These are phyloP conservation scores for Myotis davidii DNA, from an alignment of 2,113 vertebrate genomes.

Conservation along the genomic window DNA sequence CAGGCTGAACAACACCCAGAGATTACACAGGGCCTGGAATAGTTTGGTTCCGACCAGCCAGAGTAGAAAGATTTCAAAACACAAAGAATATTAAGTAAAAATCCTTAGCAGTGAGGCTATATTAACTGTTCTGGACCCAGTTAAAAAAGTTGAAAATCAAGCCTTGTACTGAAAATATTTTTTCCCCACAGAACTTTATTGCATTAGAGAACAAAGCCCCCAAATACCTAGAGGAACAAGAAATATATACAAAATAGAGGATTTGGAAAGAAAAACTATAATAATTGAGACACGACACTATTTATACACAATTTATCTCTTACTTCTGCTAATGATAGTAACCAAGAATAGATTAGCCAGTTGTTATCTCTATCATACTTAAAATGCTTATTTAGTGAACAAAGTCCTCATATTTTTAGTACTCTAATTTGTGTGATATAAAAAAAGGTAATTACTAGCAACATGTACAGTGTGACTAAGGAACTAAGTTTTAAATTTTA, in stretches of 20 bases:
- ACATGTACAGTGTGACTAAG: neutral
- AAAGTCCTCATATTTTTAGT: neutral
- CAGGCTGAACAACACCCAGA: neutral
- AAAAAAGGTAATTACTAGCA: neutral
- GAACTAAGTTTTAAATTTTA: conserved; percentile 16
- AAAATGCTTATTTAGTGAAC: neutral
- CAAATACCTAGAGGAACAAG: conserved; percentile 13
- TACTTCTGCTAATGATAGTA: neutral
- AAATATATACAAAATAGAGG: neutral
- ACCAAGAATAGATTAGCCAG: neutral
- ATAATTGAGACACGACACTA: neutral
- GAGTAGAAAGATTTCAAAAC: neutral
- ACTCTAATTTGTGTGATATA: neutral
- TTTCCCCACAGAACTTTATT: neutral
- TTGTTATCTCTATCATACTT: neutral
- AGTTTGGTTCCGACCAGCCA: neutral
- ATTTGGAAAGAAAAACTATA: conserved; percentile 30
- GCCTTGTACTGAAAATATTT: conserved; percentile 18
- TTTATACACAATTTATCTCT: neutral
- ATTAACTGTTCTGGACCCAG: conserved; percentile 13
- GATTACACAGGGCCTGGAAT: neutral
- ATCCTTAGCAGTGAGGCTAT: neutral
- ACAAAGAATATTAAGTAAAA: neutral
- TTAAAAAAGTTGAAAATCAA: conserved; percentile 26
- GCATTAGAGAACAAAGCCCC: neutral